Evolutionary conservation across 2,113 vertebrate species (phyloP).

Genomic region (Pelobates fuscus): DNA sequence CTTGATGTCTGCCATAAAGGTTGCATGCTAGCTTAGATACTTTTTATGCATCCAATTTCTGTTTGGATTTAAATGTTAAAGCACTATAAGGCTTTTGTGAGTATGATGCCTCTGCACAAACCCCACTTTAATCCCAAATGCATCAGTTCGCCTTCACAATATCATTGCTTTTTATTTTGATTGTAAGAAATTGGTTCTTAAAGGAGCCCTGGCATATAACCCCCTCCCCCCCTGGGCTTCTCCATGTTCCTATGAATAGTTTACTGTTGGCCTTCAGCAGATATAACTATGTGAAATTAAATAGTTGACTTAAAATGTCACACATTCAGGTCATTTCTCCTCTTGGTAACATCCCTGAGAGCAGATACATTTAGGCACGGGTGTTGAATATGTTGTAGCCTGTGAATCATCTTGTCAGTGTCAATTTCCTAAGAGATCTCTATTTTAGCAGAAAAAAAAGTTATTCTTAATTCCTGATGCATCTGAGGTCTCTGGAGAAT

Average conservation of each 20-base stretch:
- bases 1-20: constrained; percentile 54
- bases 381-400: constrained; percentile 92
- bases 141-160: not conserved
- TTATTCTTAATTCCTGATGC: constrained; percentile 77
- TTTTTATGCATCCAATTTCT: constrained; percentile 38
- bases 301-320: constrained; percentile 95
- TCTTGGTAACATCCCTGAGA: constrained; percentile 87
- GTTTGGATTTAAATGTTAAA: constrained; percentile 47
- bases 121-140: not conserved
- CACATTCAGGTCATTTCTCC: constrained; percentile 80
- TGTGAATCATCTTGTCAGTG: constrained; percentile 95
- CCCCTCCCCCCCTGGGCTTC: not conserved
- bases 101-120: not conserved
- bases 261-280: not conserved
- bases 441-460: constrained; percentile 84
- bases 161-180: constrained; percentile 7
- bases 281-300: constrained; percentile 82
- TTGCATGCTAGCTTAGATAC: constrained; percentile 54
- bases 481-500: constrained; percentile 73
- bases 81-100: constrained; percentile 17
- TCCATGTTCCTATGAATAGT: not conserved
- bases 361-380: constrained; percentile 93
- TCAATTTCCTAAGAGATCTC: constrained; percentile 98
- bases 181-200: not conserved
- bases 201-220: not conserved